Percentiles rank a stretch among this genome's conserved stretches.
Conservation (phyloP, 1,140 invertebrate species). For the Achroia grisella region DNA sequence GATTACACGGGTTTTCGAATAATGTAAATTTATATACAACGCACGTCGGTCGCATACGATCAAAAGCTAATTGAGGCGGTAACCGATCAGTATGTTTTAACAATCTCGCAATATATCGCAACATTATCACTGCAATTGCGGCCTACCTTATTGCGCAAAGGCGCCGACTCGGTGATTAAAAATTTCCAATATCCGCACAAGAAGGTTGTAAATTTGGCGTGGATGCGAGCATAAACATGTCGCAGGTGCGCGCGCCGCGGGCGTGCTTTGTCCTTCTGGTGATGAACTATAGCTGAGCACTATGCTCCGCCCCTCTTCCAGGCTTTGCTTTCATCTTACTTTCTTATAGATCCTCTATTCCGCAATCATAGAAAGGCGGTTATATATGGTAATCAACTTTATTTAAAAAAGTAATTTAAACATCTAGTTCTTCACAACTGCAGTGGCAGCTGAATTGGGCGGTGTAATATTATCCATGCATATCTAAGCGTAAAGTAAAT, state of each 20-base stretch:
- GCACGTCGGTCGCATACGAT: slow-evolving; percentile 12
- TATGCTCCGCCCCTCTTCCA: no score
- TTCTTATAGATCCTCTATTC: no score
- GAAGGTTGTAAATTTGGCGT: slow-evolving; percentile 55
- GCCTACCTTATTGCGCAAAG: slow-evolving; percentile 31
- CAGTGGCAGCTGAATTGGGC: no score
- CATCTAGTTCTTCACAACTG: no score
- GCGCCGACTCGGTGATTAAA: slow-evolving; percentile 54
- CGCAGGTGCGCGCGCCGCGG: slow-evolving; percentile 49
- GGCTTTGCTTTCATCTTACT: no score
- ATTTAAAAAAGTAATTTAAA: no score
- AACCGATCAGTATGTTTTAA: slow-evolving; percentile 42
- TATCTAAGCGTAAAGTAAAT: no score
- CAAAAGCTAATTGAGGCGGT: slow-evolving; percentile 43
- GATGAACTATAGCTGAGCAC: not conserved
- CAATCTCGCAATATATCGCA: slow-evolving; percentile 44
- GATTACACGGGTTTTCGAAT: no score
- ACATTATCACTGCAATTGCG: slow-evolving; percentile 35
- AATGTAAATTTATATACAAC: no score
- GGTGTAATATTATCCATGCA: no score
- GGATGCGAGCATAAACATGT: slow-evolving; percentile 55
- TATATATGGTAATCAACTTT: no score
- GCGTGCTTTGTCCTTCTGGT: slow-evolving; percentile 35
- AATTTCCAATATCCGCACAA: slow-evolving; percentile 50
- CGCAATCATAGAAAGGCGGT: no score